Percentiles rank a stretch among this genome's conserved stretches.
Conservation (phyloP, 2,888 invertebrate genomes). For the Hoplodrina ambigua region DNA sequence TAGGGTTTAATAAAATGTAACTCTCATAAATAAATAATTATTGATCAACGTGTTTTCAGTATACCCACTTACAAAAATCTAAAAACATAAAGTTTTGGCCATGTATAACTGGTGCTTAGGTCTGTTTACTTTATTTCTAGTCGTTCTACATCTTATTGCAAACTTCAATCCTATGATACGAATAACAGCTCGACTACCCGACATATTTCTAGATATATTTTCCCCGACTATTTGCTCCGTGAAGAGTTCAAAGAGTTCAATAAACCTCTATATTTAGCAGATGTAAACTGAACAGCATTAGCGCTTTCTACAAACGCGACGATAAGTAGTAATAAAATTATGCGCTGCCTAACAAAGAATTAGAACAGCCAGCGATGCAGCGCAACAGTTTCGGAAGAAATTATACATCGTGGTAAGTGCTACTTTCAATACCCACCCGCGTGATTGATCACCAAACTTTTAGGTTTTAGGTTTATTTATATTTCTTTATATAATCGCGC, state of each 20-base stretch:
- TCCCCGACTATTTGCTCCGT: constrained; percentile 66
- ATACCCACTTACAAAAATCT: constrained; percentile 1
- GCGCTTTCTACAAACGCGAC: constrained; percentile 62
- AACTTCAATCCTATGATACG: constrained; percentile 29
- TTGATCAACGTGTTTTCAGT: constrained; percentile 4
- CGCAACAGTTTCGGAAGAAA: constrained; percentile 21
- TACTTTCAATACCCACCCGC: constrained; percentile 8
- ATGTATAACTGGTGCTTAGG: neutral
- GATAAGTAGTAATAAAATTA: constrained; percentile 58
- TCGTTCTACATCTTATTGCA: neutral
- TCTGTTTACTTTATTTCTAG: constrained; percentile 5
- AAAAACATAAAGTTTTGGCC: constrained; percentile 1
- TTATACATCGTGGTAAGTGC: constrained; percentile 18
- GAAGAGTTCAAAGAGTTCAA: constrained; percentile 75
- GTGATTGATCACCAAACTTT: constrained; percentile 38
- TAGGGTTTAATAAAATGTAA: constrained; percentile 1
- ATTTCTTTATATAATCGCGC: neutral
- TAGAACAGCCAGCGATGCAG: constrained; percentile 27
- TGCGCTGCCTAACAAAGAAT: constrained; percentile 46
- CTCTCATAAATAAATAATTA: neutral
- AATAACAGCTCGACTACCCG: constrained; percentile 10
- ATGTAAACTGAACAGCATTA: constrained; percentile 69
- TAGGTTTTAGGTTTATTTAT: neutral
- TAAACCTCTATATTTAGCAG: constrained; percentile 76
- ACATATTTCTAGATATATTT: constrained; percentile 64